Base-by-base conservation (phyloP, 1,140 invertebrate species). In the Neodiprion fabricii region DNA sequence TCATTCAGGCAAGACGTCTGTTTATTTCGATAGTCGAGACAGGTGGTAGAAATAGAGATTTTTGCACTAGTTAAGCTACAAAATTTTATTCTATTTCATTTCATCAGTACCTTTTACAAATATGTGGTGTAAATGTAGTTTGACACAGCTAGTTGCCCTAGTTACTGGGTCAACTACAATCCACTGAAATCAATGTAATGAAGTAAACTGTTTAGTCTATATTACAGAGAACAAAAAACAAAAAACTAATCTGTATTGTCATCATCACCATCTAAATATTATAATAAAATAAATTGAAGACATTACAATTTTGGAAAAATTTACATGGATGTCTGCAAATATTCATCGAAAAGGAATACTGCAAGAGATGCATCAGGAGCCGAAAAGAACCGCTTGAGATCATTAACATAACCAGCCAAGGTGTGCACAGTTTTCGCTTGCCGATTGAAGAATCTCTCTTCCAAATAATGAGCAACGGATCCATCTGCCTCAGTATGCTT, bases 261-360 rank as follows among this genome's bases (percentile, higher is more conserved):
- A 61, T 61, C 53, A 61, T 9, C 53, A 14, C 11, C n/a, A 9
- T 61, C 11, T 61, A 61, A 8, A 61, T 4, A 61, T 61, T 40
- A 0, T 61, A 9, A 61, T 61, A 61, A 8, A 61, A 61, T 61
- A 14, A 61, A 12, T 61, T 61, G 11, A 17, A 0, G 9, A 61
- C 53, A 9, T 12, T 61, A 17, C 8, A 61, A 61, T 9, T 61
- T 17, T 0, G 53, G 28, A 40, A 61, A 14, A 78, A 48, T 77
- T 85, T 83, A 86, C 72, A 84, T 70, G 70, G 53, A 71, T 83
- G 93, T 93, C 78, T 93, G 88, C 75, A 96, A 89, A 80, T 94
- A 94, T 83, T 95, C 93, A 85, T 96, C 94, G 83, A 95, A 95
- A 69, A 96, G 80, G 81, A 91, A 95, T 75, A 95, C 78, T 11